Base-by-base conservation (phyloP, 2,888 invertebrate species). In the Octodonta nipae region DNA sequence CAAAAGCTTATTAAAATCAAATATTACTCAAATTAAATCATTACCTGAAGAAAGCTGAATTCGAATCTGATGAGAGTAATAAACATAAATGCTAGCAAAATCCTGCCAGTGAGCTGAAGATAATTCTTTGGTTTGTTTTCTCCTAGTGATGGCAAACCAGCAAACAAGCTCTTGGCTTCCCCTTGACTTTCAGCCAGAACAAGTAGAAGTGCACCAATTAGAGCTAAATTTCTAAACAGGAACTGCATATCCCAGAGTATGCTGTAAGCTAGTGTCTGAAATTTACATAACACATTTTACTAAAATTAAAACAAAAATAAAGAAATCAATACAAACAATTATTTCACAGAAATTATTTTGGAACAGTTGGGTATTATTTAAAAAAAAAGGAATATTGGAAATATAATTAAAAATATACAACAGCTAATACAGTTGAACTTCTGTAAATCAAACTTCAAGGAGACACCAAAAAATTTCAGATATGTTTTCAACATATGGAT, bases 241-340 rank as follows among this genome's bases (percentile, higher is more conserved):
- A 98, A 98, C 61, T 93, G 93, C 56, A 93, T 61, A 61, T 99
- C 96, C 95, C 96, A 98, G 35, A 99, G 67, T 65, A 99, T 96
- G 60, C 92, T 88, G 67, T 92, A 91, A 1, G 91, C 91, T 51
- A 91, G 71, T 30, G 91, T 91, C 86, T 87, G 66, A 15, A 64
- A 60, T 47, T 45, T n/a, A n/a, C n/a, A n/a, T n/a, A n/a, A n/a
- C n/a, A n/a, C n/a, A n/a, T n/a, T n/a, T n/a, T n/a, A n/a, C n/a
- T n/a, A n/a, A n/a, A n/a, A n/a, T n/a, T n/a, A n/a, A n/a, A n/a
- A n/a, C n/a, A n/a, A n/a, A n/a, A n/a, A n/a, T n/a, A n/a, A n/a
- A n/a, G n/a, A n/a, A n/a, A n/a, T n/a, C n/a, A n/a, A n/a, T n/a
- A n/a, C n/a, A n/a, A n/a, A n/a, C n/a, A n/a, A n/a, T n/a, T n/a